A percentile compares a stretch with the other conserved stretches of the same genome.
Evolutionary conservation across 2,797 vertebrate genomes (phyloP).

Genomic region (Dipus sagitta): DNA sequence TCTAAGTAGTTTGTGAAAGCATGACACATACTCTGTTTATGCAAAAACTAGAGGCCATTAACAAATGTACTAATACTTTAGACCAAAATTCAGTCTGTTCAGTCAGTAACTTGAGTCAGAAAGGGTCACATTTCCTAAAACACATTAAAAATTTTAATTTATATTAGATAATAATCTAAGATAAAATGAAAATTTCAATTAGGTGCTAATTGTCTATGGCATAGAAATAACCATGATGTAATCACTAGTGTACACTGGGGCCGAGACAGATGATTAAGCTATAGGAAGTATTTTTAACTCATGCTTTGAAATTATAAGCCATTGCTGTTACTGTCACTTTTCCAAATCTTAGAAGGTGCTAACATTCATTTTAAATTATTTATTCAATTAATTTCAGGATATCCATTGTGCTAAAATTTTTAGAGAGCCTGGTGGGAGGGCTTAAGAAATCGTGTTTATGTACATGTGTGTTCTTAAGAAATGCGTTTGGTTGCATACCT

Average conservation of each 20-base stretch:
- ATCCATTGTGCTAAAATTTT: conserved; percentile 69
- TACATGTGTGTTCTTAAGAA: conserved; percentile 64
- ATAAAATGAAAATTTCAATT: conserved; percentile 39
- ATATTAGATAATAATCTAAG: conserved; percentile 7
- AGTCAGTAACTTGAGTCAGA: conserved; percentile 1
- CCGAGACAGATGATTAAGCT: background rate
- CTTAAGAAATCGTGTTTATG: conserved; percentile 69
- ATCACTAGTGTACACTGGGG: background rate
- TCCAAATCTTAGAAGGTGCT: conserved; percentile 40
- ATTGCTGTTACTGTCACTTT: conserved; percentile 59
- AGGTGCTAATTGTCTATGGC: conserved; percentile 13
- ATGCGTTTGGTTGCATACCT: conserved; percentile 57
- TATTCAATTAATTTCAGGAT: conserved; percentile 82
- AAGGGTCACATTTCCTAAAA: conserved; percentile 51
- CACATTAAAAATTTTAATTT: background rate
- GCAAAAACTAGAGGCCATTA: conserved; percentile 19
- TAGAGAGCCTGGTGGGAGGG: conserved; percentile 74
- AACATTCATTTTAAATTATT: conserved; percentile 74
- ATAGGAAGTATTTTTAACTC: background rate
- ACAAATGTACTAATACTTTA: conserved; percentile 52
- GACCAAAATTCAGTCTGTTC: conserved; percentile 28
- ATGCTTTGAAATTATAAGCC: conserved; percentile 61
- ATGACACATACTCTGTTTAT: background rate
- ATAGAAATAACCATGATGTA: background rate
- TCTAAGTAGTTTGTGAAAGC: conserved; percentile 1